Evolutionary conservation across 2,797 vertebrate species (phyloP).

Genomic region (Rhynchonycteris naso): DNA sequence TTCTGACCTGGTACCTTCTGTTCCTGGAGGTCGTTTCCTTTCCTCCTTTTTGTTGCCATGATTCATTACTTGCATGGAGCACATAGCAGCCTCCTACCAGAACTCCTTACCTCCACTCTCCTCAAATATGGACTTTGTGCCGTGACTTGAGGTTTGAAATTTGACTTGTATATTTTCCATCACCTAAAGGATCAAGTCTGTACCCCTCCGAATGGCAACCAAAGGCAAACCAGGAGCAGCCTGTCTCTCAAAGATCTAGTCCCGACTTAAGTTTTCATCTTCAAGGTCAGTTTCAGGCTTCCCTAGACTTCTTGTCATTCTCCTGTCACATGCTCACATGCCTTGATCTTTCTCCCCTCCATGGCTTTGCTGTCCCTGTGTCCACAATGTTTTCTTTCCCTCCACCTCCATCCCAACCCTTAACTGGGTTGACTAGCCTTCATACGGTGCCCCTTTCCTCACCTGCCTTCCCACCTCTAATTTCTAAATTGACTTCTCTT

Average conservation of each 20-base stretch:
- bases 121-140: background rate
- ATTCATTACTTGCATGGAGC: fast-evolving
- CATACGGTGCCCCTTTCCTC: background rate
- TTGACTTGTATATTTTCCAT: background rate
- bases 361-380: background rate
- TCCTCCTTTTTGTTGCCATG: fast-evolving
- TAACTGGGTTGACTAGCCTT: background rate
- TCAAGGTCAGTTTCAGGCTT: background rate
- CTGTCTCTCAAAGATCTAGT: background rate
- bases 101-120: background rate
- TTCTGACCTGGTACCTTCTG: background rate
- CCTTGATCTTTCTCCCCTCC: background rate
- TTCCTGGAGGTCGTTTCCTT: background rate
- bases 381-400: background rate
- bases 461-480: background rate
- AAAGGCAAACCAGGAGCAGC: background rate
- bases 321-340: fast-evolving
- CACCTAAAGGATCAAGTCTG: background rate
- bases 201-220: background rate
- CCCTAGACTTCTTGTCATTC: background rate
- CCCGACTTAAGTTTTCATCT: background rate
- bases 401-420: too few relatives aligned
- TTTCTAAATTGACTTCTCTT: background rate
- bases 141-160: background rate
- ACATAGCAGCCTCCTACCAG: background rate